Evolutionary conservation across 2,113 vertebrate species (phyloP).

Genomic region (Tretioscincus oriximinensis): DNA sequence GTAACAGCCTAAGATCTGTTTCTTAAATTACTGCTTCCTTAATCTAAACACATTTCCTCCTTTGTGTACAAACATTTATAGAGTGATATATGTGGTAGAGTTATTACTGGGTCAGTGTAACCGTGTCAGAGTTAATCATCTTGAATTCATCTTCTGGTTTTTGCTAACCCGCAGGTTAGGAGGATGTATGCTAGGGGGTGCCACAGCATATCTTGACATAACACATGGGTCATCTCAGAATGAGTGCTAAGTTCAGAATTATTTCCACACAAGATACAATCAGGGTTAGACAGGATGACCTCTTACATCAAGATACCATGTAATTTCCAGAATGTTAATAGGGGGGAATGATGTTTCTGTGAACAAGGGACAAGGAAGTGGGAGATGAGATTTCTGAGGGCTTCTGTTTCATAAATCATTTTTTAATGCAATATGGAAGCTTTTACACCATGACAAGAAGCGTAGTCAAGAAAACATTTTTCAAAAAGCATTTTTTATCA

Average conservation of each 20-base stretch:
- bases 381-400: constrained; percentile 24
- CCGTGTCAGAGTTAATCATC: constrained; percentile 12
- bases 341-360: background rate
- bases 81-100: background rate
- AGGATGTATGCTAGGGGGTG: constrained; percentile 36
- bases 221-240: constrained; percentile 50
- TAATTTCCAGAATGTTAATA: constrained; percentile 26
- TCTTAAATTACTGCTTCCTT: background rate
- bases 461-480: constrained; percentile 1
- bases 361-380: background rate
- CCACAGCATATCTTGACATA: constrained; percentile 45
- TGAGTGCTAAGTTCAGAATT: constrained; percentile 34
- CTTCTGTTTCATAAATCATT: constrained; percentile 27
- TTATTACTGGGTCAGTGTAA: constrained; percentile 27
- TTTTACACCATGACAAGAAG: constrained; percentile 36
- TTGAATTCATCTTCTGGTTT: constrained; percentile 39
- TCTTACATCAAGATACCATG: constrained; percentile 23
- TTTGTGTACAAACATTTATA: constrained; percentile 6
- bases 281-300: constrained; percentile 14
- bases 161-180: constrained; percentile 43
- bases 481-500: constrained; percentile 10
- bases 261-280: constrained; percentile 46
- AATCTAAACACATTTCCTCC: background rate
- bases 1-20: constrained; percentile 1
- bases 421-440: constrained; percentile 29